A percentile compares a stretch with the other conserved stretches of the same genome.
phyloP scores from a whole-genome alignment of 2,113 vertebrate species.

The Sterna hirundo region DNA sequence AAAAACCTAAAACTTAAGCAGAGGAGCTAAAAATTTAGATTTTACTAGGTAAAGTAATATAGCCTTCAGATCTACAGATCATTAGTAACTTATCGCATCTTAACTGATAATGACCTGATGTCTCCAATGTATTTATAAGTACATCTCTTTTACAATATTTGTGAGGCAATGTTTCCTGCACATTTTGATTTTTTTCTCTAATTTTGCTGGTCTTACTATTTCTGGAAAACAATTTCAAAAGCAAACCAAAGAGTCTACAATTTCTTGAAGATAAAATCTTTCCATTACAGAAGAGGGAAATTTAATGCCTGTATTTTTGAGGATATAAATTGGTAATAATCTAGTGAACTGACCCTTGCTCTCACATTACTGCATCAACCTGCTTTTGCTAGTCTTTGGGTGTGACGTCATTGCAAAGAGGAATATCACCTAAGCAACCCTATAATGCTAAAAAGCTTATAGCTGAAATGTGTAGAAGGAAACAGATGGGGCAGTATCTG shows the following conservation, averaged over 20 bases:
- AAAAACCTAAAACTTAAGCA: background rate
- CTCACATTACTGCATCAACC: background rate
- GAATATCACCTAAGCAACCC: constrained; percentile 51
- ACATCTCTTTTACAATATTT: background rate
- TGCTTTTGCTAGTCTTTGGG: background rate
- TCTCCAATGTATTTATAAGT: background rate
- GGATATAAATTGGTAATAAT: background rate
- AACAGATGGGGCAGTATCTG: constrained; percentile 78
- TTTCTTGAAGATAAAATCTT: background rate
- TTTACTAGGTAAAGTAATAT: background rate
- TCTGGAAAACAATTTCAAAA: constrained; percentile 13
- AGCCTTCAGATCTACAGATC: background rate
- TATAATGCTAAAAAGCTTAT: constrained; percentile 51
- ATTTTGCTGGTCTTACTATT: background rate
- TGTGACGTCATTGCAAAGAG: constrained; percentile 4
- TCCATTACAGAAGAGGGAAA: background rate
- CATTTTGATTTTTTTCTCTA: background rate
- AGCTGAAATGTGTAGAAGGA: constrained; percentile 59
- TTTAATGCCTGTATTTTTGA: background rate
- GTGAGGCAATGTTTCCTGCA: background rate
- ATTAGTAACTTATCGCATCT: background rate
- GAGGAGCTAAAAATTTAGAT: background rate
- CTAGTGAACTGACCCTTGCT: background rate
- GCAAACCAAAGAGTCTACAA: background rate
- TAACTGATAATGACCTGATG: background rate